Percentiles rank a stretch among this genome's conserved stretches.
These are phyloP conservation scores for Phoeniculus purpureus DNA, from an alignment of 2,797 vertebrate species.

Conservation along the genomic window DNA sequence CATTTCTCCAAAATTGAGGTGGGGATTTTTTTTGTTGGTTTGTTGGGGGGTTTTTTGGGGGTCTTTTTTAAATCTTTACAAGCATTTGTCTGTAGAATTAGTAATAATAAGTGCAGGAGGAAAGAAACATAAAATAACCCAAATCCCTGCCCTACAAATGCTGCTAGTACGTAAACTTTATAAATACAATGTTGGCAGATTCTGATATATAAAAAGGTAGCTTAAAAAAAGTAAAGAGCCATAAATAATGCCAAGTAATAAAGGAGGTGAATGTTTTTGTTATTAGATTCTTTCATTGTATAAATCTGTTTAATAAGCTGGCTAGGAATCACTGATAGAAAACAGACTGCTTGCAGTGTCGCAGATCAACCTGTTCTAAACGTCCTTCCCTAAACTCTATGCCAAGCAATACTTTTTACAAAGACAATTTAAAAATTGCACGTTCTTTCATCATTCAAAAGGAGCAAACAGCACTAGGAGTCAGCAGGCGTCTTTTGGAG, in stretches of 20 bases:
- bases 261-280: constrained; percentile 84
- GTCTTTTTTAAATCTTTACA: not conserved
- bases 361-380: constrained; percentile 82
- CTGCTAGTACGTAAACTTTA: constrained; percentile 76
- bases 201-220: constrained; percentile 79
- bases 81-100: constrained; percentile 27
- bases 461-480: constrained; percentile 66
- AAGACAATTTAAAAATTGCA: constrained; percentile 79
- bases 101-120: constrained; percentile 37
- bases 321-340: constrained; percentile 84
- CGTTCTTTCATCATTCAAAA: constrained; percentile 76
- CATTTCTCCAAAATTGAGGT: not conserved
- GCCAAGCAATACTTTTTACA: constrained; percentile 79
- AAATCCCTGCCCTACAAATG: constrained; percentile 63
- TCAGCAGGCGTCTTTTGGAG: constrained; percentile 59
- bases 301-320: constrained; percentile 86
- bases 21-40: too few relatives aligned
- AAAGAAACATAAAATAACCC: constrained; percentile 45
- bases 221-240: constrained; percentile 74
- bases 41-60: not conserved
- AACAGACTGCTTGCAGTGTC: constrained; percentile 83
- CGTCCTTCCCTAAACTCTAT: constrained; percentile 69
- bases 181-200: constrained; percentile 79
- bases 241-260: constrained; percentile 85
- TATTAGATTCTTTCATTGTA: constrained; percentile 87